phyloP scores from a whole-genome alignment of 1,140 invertebrate species.

The Theocolax elegans region DNA sequence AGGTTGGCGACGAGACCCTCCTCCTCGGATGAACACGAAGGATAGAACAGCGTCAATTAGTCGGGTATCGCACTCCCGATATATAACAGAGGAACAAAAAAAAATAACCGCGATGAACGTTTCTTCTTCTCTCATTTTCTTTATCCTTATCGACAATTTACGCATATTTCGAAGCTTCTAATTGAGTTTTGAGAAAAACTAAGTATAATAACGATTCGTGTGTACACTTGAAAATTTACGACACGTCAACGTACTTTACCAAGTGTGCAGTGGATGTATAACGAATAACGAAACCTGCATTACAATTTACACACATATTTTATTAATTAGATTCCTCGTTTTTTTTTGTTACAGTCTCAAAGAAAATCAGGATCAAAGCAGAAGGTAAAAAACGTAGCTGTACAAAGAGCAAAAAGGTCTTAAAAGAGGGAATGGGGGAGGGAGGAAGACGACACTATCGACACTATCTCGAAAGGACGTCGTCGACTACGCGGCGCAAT shows the following conservation, averaged over 20 bases:
- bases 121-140: not conserved
- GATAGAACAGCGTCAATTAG: constrained; percentile 26
- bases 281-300: too few species aligned
- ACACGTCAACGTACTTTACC: too few species aligned
- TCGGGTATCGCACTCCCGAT: not conserved
- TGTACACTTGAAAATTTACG: too few species aligned
- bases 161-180: too few species aligned
- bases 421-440: constrained; percentile 6
- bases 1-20: not conserved
- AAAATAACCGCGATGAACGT: not conserved
- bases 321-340: too few species aligned
- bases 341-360: too few species aligned
- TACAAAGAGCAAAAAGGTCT: not conserved
- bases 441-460: constrained; percentile 56
- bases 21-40: not conserved
- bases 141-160: too few species aligned
- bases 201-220: too few species aligned
- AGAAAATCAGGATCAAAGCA: not conserved
- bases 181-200: too few species aligned
- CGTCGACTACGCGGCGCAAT: constrained; percentile 9
- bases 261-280: too few species aligned
- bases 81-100: not conserved
- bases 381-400: not conserved
- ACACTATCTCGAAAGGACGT: constrained; percentile 54
- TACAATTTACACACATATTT: too few species aligned